Evolutionary conservation across 2,113 vertebrate species (phyloP).

Genomic region (Serinus canaria): DNA sequence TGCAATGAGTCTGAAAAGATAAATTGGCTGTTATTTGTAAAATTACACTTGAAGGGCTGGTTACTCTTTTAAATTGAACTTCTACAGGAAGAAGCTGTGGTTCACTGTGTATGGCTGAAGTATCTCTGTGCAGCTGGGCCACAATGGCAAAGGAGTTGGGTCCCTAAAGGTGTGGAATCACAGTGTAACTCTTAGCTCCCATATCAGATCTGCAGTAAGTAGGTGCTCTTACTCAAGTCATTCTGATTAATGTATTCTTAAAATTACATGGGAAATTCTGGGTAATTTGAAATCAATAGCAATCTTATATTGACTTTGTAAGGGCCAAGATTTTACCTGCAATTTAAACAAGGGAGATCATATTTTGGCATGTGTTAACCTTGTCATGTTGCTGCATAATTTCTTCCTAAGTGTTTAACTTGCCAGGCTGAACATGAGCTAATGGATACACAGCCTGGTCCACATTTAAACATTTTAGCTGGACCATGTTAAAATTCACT

Average conservation of each 20-base stretch:
- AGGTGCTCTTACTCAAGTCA: background rate
- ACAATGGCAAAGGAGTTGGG: background rate
- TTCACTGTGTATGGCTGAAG: background rate
- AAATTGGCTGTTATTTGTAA: background rate
- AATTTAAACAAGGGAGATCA: background rate
- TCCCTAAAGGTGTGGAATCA: background rate
- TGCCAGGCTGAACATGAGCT: background rate
- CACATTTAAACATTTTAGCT: background rate
- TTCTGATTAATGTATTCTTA: background rate
- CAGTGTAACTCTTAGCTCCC: background rate
- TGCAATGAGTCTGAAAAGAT: background rate
- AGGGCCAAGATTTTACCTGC: background rate
- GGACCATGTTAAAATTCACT: constrained; percentile 19
- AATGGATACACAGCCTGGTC: background rate
- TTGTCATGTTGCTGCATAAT: background rate
- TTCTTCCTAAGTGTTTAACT: background rate
- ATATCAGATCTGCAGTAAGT: background rate
- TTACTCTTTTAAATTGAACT: background rate
- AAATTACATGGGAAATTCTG: background rate
- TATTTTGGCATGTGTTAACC: background rate
- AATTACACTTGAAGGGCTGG: background rate
- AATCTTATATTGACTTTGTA: background rate
- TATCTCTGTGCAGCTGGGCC: background rate
- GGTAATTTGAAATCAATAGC: background rate
- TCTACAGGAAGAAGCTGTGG: background rate